Evolutionary conservation across 2,797 vertebrate genomes (phyloP), one percentile per base, ranked within the genome.

Genomic region (Acipenser ruthenus): DNA sequence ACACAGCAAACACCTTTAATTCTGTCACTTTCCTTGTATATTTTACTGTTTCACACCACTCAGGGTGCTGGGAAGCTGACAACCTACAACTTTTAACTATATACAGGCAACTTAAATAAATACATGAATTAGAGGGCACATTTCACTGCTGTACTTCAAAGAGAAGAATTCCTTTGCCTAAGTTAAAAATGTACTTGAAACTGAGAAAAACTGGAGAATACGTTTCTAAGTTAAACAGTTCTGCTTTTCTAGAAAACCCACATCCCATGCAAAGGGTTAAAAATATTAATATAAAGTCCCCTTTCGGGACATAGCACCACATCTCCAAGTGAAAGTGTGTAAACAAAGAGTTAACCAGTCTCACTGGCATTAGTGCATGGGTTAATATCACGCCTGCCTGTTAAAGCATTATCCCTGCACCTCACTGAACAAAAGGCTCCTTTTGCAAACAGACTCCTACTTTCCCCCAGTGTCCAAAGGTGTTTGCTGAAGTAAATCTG

Each of bases 401-500:
- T 91, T 92, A 90, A 90, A 90, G 89, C 83, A 86, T 93, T 92
- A 93, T 86, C 89, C 84, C 79, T 68, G 84, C 84, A 93, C 91
- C 89, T 89, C 87, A 77, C 83, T 80, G 90, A 90, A 95, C 91
- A 94, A 96, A 94, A 94, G 91, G 84, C 81, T 91, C 85, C 90
- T 93, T 96, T 92, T 88, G 90, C 91, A 94, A 95, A 94, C 92
- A 93, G 92, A 87, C 90, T 90, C 84, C 87, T 87, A 80, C 89
- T 88, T 83, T 81, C 74, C 78, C 65, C 71, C 87, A 90, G 91
- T 93, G 90, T 94, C 91, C 91, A 91, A 94, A 95, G 94, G 93
- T 95, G 93, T 95, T 96, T 93, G 92, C 90, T 88, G 92, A 93
- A 95, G 93, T 95, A 94, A 95, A 96, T 93, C 92, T 92, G 91